Conservation (phyloP, 1,140 invertebrate species). For the Drosophila pandora region DNA sequence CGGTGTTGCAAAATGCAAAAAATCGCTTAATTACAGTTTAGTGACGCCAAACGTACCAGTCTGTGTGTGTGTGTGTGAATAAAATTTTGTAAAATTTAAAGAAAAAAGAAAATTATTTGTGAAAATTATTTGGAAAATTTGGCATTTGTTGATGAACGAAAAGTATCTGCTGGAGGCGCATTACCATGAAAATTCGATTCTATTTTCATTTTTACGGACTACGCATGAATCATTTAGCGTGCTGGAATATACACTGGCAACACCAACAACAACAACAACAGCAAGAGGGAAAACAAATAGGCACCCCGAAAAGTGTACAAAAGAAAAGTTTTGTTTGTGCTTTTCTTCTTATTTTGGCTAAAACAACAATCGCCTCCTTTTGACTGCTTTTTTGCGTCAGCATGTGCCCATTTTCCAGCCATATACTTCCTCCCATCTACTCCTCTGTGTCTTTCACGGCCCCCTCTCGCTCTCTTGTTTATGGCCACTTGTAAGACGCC, state of each 20-base stretch:
- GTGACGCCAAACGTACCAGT: slow-evolving; percentile 14
- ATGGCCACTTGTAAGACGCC: slow-evolving; percentile 76
- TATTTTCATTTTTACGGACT: slow-evolving; percentile 12
- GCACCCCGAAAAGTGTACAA: slow-evolving; percentile 37
- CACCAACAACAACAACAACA: not conserved
- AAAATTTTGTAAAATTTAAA: slow-evolving; percentile 17
- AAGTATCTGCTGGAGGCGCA: slow-evolving; percentile 1
- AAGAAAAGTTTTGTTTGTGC: slow-evolving; percentile 47
- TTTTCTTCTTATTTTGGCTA: slow-evolving; percentile 38
- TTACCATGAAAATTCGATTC: not conserved
- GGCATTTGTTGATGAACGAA: slow-evolving; percentile 4
- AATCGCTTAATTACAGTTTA: slow-evolving; percentile 30
- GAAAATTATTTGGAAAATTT: slow-evolving; percentile 14
- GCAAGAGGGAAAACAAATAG: slow-evolving; percentile 34
- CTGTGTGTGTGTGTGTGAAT: slow-evolving; percentile 7
- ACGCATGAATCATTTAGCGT: slow-evolving; percentile 46
- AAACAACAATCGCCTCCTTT: slow-evolving; percentile 48
- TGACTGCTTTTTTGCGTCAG: slow-evolving; percentile 62
- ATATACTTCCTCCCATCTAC: slow-evolving; percentile 7
- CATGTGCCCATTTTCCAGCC: slow-evolving; percentile 57
- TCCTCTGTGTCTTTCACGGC: not conserved
- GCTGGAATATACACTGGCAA: slow-evolving; percentile 25
- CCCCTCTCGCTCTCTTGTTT: slow-evolving; percentile 50
- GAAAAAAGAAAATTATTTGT: no score
- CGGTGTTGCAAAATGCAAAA: slow-evolving; percentile 33